Base-by-base conservation (phyloP, 2,113 vertebrate species). In the Phoxinus phoxinus region DNA sequence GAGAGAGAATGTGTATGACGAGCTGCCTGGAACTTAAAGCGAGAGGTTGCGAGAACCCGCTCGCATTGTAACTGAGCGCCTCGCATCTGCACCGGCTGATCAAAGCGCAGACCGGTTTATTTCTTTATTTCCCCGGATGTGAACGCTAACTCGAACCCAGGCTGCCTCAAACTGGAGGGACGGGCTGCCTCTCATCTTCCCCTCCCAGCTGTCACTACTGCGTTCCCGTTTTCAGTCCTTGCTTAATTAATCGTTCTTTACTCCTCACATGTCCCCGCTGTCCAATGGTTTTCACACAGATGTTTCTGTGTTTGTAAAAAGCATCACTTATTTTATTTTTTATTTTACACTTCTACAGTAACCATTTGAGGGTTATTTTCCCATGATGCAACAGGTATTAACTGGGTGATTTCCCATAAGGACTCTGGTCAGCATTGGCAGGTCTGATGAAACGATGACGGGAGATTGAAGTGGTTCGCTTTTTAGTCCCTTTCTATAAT, bases 71-170 rank as follows among this genome's bases (percentile, higher is more conserved):
- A 83, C 67, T 3, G 81, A 65, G 82, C 67, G 37, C 25, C 44
- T 75, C 73, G 72, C 23, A 4, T 91, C 89, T 93, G 75, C 65
- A 85, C 23, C 2, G 21, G 1, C 67, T 86, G 87, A 85, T 80
- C 83, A 85, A 84, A 86, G 80, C 27, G 4, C 21, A 12, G 44
- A 63, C 65, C 58, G 87, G 85, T 86, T 90, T 86, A 61, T 79
- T 89, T 65, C 58, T 25, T 80, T 72, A 25, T 65, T 53, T 58
- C 74, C 73, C 63, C 4, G 27, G 63, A 77, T 58, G 6, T 21
- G 17, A 73, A 58, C 4, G 77, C 69, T 46, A 72, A 84, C 84
- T 86, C 7, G 48, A 61, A 84, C 61, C 73, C n/a, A 3, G 78
- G 88, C 53, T 67, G 48, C 23, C 13, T 67, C 32, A 82, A 77